These are phyloP conservation scores for Zaprionus bogoriensis DNA, from an alignment of 2,888 invertebrate species.

Conservation along the genomic window DNA sequence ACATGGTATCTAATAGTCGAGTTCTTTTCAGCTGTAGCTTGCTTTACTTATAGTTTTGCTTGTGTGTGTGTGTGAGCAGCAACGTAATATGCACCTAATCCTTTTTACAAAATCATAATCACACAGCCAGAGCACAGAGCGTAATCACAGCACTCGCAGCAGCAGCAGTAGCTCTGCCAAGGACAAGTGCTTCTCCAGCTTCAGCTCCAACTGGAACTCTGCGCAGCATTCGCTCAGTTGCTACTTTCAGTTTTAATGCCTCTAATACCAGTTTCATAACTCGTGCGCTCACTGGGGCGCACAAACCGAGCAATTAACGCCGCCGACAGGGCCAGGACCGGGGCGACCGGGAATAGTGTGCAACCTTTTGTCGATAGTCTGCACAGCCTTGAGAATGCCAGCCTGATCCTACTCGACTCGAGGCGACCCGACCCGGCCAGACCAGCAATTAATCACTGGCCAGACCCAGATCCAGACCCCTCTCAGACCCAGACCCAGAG, in stretches of 20 bases:
- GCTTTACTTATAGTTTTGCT: too few species aligned
- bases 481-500: background rate
- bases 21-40: too few species aligned
- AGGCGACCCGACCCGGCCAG: constrained; percentile 7
- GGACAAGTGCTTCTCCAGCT: background rate
- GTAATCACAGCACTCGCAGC: constrained; percentile 65
- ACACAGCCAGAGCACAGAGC: constrained; percentile 59
- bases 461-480: constrained; percentile 35
- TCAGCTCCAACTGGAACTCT: constrained; percentile 7
- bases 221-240: constrained; percentile 62
- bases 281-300: constrained; percentile 72
- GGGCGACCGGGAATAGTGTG: constrained; percentile 21
- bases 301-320: constrained; percentile 68
- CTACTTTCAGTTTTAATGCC: constrained; percentile 62
- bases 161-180: constrained; percentile 20
- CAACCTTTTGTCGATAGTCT: constrained; percentile 23
- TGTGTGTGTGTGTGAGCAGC: constrained; percentile 31
- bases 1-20: too few species aligned
- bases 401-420: constrained; percentile 11
- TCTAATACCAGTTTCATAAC: constrained; percentile 75
- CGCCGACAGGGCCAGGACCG: constrained; percentile 20
- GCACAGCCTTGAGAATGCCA: constrained; percentile 50
- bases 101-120: constrained; percentile 76
- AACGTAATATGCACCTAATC: constrained; percentile 75
- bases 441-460: constrained; percentile 62